phyloP scores from a whole-genome alignment of 2,797 vertebrate genomes.

The Naso thynnoides region DNA sequence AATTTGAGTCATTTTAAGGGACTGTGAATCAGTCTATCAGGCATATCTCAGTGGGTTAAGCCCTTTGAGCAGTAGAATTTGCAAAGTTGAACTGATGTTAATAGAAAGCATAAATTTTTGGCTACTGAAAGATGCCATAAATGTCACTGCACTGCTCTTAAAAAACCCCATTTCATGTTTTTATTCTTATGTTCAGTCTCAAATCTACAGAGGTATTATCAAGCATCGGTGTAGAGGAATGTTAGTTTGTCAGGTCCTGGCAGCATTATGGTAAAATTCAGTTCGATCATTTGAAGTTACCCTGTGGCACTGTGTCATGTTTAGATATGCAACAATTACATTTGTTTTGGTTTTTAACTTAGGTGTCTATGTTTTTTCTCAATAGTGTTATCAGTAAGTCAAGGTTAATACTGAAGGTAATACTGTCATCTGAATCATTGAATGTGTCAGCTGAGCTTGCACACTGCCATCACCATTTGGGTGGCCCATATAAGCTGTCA shows the following conservation, averaged over 20 bases:
- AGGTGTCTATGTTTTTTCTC: neutral
- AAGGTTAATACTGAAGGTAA: conserved; percentile 6
- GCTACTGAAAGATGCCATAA: neutral
- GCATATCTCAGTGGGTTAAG: too few relatives aligned
- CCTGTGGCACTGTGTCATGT: neutral
- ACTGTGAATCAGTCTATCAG: neutral
- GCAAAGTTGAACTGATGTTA: neutral
- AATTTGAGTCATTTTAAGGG: neutral
- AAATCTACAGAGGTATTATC: neutral
- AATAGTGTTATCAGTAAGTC: neutral
- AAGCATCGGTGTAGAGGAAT: neutral
- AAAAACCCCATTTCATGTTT: neutral
- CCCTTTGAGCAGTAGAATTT: neutral
- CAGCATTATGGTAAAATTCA: too few relatives aligned
- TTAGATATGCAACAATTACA: neutral
- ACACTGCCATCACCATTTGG: conserved; percentile 53
- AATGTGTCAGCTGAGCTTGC: conserved; percentile 53
- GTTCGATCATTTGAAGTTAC: neutral
- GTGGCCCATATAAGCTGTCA: conserved; percentile 44
- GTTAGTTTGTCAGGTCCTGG: neutral
- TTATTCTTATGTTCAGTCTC: neutral
- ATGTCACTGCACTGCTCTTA: neutral
- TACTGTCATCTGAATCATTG: conserved; percentile 24
- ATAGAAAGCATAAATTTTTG: neutral
- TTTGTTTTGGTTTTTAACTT: neutral